Conservation (phyloP, 2,113 vertebrate species). For the Isurus oxyrinchus region DNA sequence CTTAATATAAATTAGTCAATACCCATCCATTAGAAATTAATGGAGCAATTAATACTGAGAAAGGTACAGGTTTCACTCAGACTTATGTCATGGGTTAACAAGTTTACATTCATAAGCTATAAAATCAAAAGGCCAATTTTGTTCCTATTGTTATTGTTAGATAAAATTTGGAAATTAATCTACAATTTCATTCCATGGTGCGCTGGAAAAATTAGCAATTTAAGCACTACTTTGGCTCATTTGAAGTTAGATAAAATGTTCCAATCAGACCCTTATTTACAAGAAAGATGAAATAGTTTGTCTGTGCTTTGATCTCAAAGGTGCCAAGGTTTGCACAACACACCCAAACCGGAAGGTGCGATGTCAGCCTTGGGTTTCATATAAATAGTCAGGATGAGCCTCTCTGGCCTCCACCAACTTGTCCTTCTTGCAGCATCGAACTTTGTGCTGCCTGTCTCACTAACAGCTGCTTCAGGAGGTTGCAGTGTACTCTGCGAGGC, state of each 20-base stretch:
- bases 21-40: not conserved
- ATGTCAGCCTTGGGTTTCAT: too few relatives aligned
- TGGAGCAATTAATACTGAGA: not conserved
- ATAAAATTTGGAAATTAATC: not conserved
- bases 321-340: too few relatives aligned
- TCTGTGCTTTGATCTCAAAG: not conserved
- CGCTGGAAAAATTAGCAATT: not conserved
- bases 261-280: not conserved
- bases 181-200: not conserved
- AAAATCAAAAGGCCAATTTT: not conserved
- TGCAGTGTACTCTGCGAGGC: too few relatives aligned
- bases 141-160: not conserved
- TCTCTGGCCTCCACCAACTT: too few relatives aligned
- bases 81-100: not conserved
- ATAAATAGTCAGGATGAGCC: too few relatives aligned
- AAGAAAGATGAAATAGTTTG: not conserved
- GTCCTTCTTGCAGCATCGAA: too few relatives aligned
- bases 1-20: not conserved
- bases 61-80: not conserved
- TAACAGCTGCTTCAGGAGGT: too few relatives aligned
- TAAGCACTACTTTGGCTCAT: not conserved
- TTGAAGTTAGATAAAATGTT: not conserved
- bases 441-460: too few relatives aligned
- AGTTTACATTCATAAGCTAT: not conserved
- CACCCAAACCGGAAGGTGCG: too few relatives aligned